Evolutionary conservation across 2,113 vertebrate genomes (phyloP).

Genomic region (Trematomus loennbergii): DNA sequence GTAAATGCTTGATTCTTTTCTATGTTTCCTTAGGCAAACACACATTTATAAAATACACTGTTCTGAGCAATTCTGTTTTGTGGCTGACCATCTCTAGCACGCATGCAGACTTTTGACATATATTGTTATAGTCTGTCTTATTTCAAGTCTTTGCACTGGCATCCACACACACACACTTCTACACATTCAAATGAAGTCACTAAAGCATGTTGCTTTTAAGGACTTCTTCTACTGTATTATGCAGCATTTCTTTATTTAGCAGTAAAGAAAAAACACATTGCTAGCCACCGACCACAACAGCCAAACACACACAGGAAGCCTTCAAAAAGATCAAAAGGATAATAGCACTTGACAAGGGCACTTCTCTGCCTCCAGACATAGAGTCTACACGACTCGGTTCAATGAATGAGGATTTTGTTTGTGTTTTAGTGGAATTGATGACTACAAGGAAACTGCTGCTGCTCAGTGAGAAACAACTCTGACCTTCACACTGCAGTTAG

Average conservation of each 20-base stretch:
- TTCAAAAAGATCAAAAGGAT: not conserved
- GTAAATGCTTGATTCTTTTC: not conserved
- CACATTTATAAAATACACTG: not conserved
- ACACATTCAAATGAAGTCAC: not conserved
- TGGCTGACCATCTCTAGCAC: not conserved
- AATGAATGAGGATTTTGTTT: constrained; percentile 27
- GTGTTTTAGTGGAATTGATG: constrained; percentile 23
- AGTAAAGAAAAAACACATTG: not conserved
- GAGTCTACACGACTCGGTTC: not conserved
- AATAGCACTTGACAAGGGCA: constrained; percentile 9
- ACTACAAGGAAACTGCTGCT: not conserved
- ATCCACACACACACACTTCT: not conserved
- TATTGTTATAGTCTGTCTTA: not conserved
- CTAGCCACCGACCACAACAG: not conserved
- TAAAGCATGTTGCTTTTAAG: not conserved
- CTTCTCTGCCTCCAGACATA: constrained; percentile 3
- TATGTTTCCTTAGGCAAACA: not conserved
- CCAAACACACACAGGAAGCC: not conserved
- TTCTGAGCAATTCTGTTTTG: not conserved
- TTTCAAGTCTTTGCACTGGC: not conserved
- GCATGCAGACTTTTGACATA: not conserved
- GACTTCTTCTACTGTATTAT: not conserved
- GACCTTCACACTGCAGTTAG: constrained; percentile 1
- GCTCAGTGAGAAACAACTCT: not conserved
- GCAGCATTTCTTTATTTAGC: not conserved